Base-by-base conservation (phyloP, 2,888 invertebrate genomes). In the Thecophora atra region DNA sequence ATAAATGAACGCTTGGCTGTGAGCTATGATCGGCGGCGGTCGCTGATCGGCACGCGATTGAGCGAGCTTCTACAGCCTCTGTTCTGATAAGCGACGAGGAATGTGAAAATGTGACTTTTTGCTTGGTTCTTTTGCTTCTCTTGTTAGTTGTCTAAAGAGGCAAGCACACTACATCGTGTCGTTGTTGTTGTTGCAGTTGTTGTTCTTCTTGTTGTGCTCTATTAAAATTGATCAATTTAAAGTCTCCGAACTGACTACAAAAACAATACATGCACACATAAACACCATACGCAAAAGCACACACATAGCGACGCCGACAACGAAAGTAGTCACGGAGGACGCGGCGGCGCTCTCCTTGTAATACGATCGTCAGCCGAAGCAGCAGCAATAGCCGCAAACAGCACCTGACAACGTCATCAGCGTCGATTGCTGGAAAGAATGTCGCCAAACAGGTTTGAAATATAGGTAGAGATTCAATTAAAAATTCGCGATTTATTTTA, bases 371-470 rank as follows among this genome's bases (percentile, higher is more conserved):
- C 73, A 74, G 72, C 73, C 72, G 72, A 67, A 75, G 72, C 72
- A 75, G 62, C 70, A 71, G 67, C 74, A 73, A 62, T 73, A 78
- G 64, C 75, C 74, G 26, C 74, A 75, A 51, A n/a, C 78, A 74
- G 76, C 56, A 77, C 76, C 76, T 74, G 71, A 77, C 73, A 78
- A 75, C 79, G 77, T 79, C 82, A 80, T 79, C 81, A 75, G 80
- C 80, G 81, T 80, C 81, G 83, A 83, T 83, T 79, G 80, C 79
- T 81, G 78, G 37, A 11, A 80, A 83, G 83, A 83, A 83, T 83
- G 83, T 81, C 79, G 81, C 83, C 83, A 83, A 83, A 83, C 83
- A 81, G 83, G 83, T 83, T 83, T 81, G 81, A 81, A 83, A 83
- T 83, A 80, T 81, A 81, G 83, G 83, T 82, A 83, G 82, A 80